A percentile compares a stretch with the other conserved stretches of the same genome.
Evolutionary conservation across 2,888 invertebrate species (phyloP).

Genomic region (Diplazon laetatorius): DNA sequence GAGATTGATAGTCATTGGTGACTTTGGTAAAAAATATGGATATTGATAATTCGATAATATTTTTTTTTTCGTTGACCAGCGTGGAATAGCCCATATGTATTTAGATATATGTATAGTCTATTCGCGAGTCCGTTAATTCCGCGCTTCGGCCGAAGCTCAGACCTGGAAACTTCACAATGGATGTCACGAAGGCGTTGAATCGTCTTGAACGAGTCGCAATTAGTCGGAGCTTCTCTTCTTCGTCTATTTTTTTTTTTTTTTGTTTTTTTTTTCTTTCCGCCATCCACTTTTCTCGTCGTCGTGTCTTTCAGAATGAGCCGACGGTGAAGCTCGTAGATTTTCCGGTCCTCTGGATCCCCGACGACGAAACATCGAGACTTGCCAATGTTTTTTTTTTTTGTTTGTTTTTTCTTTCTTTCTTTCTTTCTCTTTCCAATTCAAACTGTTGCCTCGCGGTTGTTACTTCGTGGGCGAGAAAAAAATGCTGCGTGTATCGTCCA

Average conservation of each 20-base stretch:
- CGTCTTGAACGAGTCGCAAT: constrained; percentile 60
- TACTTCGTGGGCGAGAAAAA: constrained; percentile 26
- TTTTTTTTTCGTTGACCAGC: not conserved
- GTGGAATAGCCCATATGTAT: not conserved
- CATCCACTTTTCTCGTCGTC: constrained; percentile 7
- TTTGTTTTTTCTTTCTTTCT: constrained; percentile 1
- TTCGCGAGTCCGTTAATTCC: constrained; percentile 42
- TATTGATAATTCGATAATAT: no score
- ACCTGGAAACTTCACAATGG: constrained; percentile 55
- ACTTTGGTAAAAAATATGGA: no score
- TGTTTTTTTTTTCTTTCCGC: no score
- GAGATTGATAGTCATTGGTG: no score
- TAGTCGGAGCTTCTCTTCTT: constrained; percentile 40
- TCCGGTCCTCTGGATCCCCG: constrained; percentile 14
- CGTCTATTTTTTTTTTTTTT: not conserved
- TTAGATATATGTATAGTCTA: constrained; percentile 1
- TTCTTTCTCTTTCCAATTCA: constrained; percentile 5
- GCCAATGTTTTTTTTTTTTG: constrained; percentile 35
- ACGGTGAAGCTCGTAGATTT: constrained; percentile 3
- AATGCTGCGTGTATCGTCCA: constrained; percentile 21
- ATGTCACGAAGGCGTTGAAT: constrained; percentile 61
- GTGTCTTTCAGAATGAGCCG: constrained; percentile 1
- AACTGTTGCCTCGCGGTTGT: not conserved
- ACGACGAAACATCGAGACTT: constrained; percentile 43
- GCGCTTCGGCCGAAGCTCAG: constrained; percentile 1